Conservation (phyloP, 64 coral and sea anemone genomes). For the Anthopleura sola region DNA sequence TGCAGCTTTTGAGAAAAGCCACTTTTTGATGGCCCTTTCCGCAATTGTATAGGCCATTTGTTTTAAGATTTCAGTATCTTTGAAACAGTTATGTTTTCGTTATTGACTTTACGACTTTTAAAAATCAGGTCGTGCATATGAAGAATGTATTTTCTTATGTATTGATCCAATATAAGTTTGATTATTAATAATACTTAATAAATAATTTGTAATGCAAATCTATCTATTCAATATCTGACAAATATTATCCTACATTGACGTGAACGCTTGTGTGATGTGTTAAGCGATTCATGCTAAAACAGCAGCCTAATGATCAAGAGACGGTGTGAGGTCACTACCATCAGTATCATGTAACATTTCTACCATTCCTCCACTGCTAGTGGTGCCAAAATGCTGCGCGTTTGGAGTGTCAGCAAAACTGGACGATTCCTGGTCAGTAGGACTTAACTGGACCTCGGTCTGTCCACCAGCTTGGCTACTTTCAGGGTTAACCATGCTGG, state of each 20-base stretch:
- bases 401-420: neutral
- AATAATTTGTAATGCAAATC: neutral
- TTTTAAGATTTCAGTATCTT: too few relatives aligned
- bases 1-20: neutral
- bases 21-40: too few relatives aligned
- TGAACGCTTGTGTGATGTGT: neutral
- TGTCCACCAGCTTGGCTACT: neutral
- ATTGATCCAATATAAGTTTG: neutral
- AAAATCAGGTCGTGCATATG: too few relatives aligned
- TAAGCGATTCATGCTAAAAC: neutral
- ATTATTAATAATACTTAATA: neutral
- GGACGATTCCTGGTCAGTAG: too few relatives aligned
- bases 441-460: neutral
- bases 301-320: neutral
- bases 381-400: neutral
- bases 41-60: too few relatives aligned
- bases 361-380: constrained; percentile 3
- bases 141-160: neutral
- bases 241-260: neutral
- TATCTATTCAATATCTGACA: neutral
- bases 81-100: too few relatives aligned
- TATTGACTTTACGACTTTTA: too few relatives aligned
- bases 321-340: neutral
- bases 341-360: neutral
- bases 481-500: neutral